Base-by-base conservation (phyloP, 2,888 invertebrate genomes). In the Melanchra persicariae region DNA sequence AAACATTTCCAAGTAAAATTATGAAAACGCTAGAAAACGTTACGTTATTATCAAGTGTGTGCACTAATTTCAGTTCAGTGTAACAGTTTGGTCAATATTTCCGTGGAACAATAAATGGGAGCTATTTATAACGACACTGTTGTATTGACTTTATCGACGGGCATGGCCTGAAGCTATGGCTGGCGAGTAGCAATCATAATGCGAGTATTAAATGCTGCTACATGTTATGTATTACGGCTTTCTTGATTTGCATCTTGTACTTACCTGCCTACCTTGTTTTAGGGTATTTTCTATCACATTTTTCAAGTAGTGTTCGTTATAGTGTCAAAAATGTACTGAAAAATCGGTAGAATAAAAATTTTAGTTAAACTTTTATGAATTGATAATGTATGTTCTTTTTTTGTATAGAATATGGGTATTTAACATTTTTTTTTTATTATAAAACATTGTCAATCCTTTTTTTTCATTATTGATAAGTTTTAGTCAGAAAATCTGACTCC, bases 111-210 rank as follows among this genome's bases (percentile, higher is more conserved):
- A 34, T 65, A 65, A 80, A 66, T 57, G 52, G 19, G 1, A 30
- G 64, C 67, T 79, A 74, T 81, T 81, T 70, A 74, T 74, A 77
- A 51, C 52, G 61, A 60, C 47, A 69, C 63, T 66, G 59, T 74
- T 70, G 61, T 67, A 74, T 65, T 73, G 68, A 63, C 55, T 77
- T 73, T 72, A 77, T 73, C 47, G 67, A 55, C 52, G 22, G 60
- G 26, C 65, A 43, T 65, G 30, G 79, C 77, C 70, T 75, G 37
- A 40, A 74, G 74, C 61, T 40, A 58, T 79, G 26, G 64, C 37
- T 70, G 40, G 45, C 37, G 49, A 64, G 69, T 69, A 77, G 17
- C 30, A 74, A 61, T 62, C 74, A 70, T 62, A 65, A 51, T 24
- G n/a, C 26, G n/a, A 19, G 10, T 51, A 37, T 22, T 64, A 47